Percentiles rank a stretch among this genome's conserved stretches.
Conservation (phyloP, 2,797 vertebrate genomes). For the Chelidonichthys spinosus region DNA sequence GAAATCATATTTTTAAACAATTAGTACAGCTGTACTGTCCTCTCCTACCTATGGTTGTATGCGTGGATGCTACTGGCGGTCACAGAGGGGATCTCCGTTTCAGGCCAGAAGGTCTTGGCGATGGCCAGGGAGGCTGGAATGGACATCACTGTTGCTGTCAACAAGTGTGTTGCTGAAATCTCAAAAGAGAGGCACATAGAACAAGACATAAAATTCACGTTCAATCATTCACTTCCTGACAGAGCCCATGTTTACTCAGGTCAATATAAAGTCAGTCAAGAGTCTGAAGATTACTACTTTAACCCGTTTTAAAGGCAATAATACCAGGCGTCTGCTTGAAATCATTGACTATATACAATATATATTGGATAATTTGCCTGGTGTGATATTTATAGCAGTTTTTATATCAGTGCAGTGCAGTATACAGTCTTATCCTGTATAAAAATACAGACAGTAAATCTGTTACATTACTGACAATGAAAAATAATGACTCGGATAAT, state of each 20-base stretch:
- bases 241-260: background rate
- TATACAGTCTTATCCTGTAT: no score
- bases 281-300: background rate
- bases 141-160: slow-evolving; percentile 91
- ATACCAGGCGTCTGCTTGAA: no score
- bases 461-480: no score
- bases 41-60: slow-evolving; percentile 82
- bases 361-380: no score
- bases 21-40: slow-evolving; percentile 1
- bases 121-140: slow-evolving; percentile 88
- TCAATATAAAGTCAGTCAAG: background rate
- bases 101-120: slow-evolving; percentile 91
- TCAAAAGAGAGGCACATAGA: slow-evolving; percentile 59
- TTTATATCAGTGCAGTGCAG: no score
- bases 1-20: background rate
- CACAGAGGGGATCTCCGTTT: slow-evolving; percentile 82
- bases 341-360: no score
- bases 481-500: no score
- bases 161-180: slow-evolving; percentile 87
- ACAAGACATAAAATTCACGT: background rate
- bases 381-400: no score
- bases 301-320: no score
- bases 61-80: slow-evolving; percentile 69
- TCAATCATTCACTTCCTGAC: slow-evolving; percentile 9
- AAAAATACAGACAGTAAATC: no score